A percentile compares a stretch with the other conserved stretches of the same genome.
These are phyloP conservation scores for Pristiophorus japonicus DNA, from an alignment of 2,113 vertebrate species.

Conservation along the genomic window DNA sequence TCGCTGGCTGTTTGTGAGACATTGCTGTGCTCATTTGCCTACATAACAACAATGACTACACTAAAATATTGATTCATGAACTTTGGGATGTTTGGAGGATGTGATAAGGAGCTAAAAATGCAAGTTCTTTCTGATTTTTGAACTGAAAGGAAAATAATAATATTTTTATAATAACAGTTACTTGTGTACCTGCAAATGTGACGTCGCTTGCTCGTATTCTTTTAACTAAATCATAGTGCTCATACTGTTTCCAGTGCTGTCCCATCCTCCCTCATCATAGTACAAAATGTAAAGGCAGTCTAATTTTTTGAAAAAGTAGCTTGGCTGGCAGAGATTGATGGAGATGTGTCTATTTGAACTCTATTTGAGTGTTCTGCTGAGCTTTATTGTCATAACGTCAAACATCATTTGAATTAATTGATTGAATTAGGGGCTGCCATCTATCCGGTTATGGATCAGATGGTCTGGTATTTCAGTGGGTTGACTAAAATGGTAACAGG, in stretches of 20 bases:
- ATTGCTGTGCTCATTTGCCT: too few species aligned
- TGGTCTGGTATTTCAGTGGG: background rate
- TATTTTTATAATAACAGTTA: background rate
- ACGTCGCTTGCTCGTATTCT: background rate
- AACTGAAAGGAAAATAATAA: background rate
- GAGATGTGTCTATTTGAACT: background rate
- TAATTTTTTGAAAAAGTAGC: background rate
- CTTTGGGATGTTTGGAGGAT: background rate
- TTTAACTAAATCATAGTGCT: background rate
- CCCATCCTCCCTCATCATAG: background rate
- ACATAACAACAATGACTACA: background rate
- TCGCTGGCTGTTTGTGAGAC: too few species aligned
- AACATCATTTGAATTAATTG: background rate
- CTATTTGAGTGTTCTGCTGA: background rate
- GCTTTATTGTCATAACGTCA: background rate
- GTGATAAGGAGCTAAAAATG: background rate
- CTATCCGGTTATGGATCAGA: background rate
- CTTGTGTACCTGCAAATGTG: background rate
- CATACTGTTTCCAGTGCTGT: background rate
- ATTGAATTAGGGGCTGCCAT: background rate
- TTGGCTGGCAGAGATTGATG: background rate
- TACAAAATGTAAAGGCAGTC: background rate
- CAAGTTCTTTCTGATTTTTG: background rate
- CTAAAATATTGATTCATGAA: background rate
- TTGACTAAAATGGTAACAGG: background rate